A percentile compares a stretch with the other conserved stretches of the same genome.
phyloP scores from a whole-genome alignment of 2,113 vertebrate genomes.

The Clarias magur region DNA sequence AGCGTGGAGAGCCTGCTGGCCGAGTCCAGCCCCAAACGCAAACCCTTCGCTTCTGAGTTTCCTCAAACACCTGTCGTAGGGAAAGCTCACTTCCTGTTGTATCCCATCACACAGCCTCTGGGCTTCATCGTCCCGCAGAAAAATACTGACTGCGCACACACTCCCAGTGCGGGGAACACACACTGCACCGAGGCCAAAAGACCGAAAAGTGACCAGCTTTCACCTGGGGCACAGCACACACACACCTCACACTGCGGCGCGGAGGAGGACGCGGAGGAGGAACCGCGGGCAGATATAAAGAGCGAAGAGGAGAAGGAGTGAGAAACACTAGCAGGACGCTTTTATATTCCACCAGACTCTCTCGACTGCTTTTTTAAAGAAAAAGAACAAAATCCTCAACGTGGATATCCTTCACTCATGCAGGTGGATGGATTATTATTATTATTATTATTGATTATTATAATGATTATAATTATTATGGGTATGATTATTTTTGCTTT shows the following conservation, averaged over 20 bases:
- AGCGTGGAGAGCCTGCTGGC: conserved; percentile 93
- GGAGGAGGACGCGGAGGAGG: rapidly evolving
- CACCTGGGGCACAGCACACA: neutral
- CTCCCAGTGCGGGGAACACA: conserved; percentile 55
- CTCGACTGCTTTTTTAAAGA: no score
- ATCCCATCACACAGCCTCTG: conserved; percentile 93
- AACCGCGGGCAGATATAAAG: neutral
- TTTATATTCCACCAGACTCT: neutral
- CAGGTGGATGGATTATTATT: neutral
- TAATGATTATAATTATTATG: neutral
- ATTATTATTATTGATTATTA: neutral
- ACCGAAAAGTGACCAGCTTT: conserved; percentile 22
- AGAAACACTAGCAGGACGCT: neutral
- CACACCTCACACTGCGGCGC: neutral
- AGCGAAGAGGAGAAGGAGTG: neutral
- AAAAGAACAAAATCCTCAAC: neutral
- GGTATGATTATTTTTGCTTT: neutral
- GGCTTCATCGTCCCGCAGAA: conserved; percentile 93
- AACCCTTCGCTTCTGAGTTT: conserved; percentile 74
- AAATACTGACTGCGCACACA: conserved; percentile 61
- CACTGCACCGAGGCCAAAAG: conserved; percentile 35
- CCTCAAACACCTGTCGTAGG: conserved; percentile 85
- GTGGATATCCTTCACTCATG: neutral
- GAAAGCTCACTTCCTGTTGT: conserved; percentile 91
- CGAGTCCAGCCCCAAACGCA: conserved; percentile 86